These are phyloP conservation scores for Saccopteryx bilineata DNA, from an alignment of 2,113 vertebrate species.

Conservation along the genomic window DNA sequence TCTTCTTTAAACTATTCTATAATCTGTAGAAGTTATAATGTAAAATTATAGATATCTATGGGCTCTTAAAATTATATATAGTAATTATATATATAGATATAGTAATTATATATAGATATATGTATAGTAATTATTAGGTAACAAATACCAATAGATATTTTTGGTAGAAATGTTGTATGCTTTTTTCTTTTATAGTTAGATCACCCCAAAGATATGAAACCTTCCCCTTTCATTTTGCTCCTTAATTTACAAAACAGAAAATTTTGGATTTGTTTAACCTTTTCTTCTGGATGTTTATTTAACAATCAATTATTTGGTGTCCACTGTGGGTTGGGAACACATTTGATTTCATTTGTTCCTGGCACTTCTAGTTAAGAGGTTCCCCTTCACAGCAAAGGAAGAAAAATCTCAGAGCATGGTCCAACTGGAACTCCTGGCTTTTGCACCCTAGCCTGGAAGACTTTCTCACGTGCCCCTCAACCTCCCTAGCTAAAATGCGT, in stretches of 20 bases:
- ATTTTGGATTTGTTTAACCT: not conserved
- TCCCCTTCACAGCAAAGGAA: not conserved
- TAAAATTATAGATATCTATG: not conserved
- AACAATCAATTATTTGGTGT: not conserved
- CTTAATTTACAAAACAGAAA: slow-evolving; percentile 24
- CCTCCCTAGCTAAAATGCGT: not conserved
- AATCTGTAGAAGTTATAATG: not conserved
- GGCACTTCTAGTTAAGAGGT: not conserved
- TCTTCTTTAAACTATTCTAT: slow-evolving; percentile 15
- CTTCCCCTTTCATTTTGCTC: not conserved
- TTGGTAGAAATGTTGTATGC: not conserved
- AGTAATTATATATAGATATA: not conserved
- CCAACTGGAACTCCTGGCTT: not conserved
- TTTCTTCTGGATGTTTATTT: not conserved
- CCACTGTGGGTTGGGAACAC: not conserved
- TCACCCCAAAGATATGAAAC: not conserved
- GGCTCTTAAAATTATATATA: not conserved
- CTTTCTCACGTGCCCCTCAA: not conserved
- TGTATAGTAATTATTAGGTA: not conserved
- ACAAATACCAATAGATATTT: slow-evolving; percentile 11
- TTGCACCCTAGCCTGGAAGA: not conserved
- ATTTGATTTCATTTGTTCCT: not conserved
- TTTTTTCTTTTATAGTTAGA: not conserved
- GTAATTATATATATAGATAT: not conserved
- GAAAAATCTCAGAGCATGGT: not conserved